Conservation (phyloP, 2,888 invertebrate genomes). For the Leptinotarsa haldemani region DNA sequence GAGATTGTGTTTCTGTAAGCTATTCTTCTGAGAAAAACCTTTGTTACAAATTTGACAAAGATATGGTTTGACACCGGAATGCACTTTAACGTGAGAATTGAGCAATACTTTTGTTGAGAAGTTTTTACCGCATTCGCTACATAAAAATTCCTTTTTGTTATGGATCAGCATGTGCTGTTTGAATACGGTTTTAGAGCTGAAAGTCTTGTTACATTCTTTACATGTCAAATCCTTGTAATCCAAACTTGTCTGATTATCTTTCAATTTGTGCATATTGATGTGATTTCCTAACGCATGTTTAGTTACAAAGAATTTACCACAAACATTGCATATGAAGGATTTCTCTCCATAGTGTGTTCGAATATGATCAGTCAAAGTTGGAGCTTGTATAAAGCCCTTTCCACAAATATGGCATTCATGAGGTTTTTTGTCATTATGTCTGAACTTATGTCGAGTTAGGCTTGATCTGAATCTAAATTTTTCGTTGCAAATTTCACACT, state of each 20-base stretch:
- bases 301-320: conserved; percentile 59
- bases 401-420: conserved; percentile 45
- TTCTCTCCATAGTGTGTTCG: conserved; percentile 45
- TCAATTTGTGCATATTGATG: conserved; percentile 39
- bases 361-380: conserved; percentile 45
- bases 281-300: conserved; percentile 44
- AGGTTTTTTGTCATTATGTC: conserved; percentile 43
- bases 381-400: conserved; percentile 46
- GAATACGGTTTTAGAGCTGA: conserved; percentile 26
- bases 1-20: conserved; percentile 33
- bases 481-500: conserved; percentile 41
- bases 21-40: conserved; percentile 16
- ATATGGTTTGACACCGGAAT: conserved; percentile 41
- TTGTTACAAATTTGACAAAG: conserved; percentile 40
- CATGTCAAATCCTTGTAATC: conserved; percentile 30
- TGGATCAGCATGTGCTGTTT: conserved; percentile 40
- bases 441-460: conserved; percentile 40
- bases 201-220: conserved; percentile 28
- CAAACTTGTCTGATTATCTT: conserved; percentile 22
- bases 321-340: conserved; percentile 45
- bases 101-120: conserved; percentile 35
- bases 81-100: conserved; percentile 38
- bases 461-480: conserved; percentile 44
- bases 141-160: conserved; percentile 39
- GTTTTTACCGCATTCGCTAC: conserved; percentile 42